Base-by-base conservation (phyloP, 2,888 invertebrate species). In the Perizoma flavofasciatum region DNA sequence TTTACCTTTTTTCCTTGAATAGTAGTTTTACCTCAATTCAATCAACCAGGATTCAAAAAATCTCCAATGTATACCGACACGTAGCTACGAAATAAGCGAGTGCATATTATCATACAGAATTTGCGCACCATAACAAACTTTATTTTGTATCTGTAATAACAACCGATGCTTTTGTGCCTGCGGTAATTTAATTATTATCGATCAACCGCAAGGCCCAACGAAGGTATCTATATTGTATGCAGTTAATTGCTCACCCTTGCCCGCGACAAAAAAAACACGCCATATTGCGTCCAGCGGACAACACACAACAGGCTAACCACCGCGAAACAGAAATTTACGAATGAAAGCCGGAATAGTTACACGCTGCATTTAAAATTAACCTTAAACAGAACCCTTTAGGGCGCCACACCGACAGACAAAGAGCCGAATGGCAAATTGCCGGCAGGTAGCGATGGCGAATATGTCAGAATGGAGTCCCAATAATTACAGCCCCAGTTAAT, bases 401-500 rank as follows among this genome's bases (percentile, higher is more conserved):
- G 91, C 91, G 91, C 92, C 92, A 90, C 90, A 85, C 91, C 88
- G 90, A 79, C 91, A 89, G 86, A 92, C 91, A 92, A 92, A 86
- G 37, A 22, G 82, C 82, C 88, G 84, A 90, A 89, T 91, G 88
- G 88, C 91, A 88, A 92, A 92, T 88, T 90, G 88, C 81, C 83
- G 83, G 91, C 91, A 91, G 90, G 92, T 92, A 92, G 92, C 90
- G 86, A 91, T 92, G 85, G 91, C 91, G 90, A 92, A 91, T 90
- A 89, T 87, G 83, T 80, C 79, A 83, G 82, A 88, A 83, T 83
- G 83, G 79, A 85, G 80, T 83, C 81, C 82, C 85, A 81, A 88
- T 91, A 91, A 92, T 91, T 91, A 90, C 84, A 88, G 87, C 84
- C 81, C 85, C 82, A 84, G 81, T 90, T 92, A 90, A 91, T 91